Evolutionary conservation across 2,888 invertebrate genomes (phyloP).

Genomic region (Leptinotarsa haldemani): DNA sequence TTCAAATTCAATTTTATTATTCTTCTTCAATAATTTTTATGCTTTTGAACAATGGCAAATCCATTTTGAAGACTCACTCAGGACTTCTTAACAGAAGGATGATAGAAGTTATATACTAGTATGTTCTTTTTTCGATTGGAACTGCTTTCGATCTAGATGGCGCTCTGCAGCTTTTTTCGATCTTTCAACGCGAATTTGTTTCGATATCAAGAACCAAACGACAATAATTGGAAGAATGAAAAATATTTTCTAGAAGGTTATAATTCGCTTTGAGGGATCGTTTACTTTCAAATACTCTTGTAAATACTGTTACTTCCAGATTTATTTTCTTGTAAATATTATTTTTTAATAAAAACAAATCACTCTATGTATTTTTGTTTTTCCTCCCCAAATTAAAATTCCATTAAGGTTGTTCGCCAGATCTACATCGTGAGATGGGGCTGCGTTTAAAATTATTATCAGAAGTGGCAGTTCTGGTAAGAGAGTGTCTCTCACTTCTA

Average conservation of each 20-base stretch:
- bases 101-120: too few species aligned
- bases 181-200: not conserved
- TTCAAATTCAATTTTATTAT: too few species aligned
- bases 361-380: not conserved
- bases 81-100: too few species aligned
- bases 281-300: conserved; percentile 50
- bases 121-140: not conserved
- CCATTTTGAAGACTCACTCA: too few species aligned
- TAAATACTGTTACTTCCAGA: conserved; percentile 55
- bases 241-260: conserved; percentile 5
- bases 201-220: conserved; percentile 10
- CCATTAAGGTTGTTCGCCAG: too few species aligned
- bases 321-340: conserved; percentile 58
- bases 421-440: too few species aligned
- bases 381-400: not conserved
- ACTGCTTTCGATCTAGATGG: not conserved
- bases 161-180: not conserved
- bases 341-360: conserved; percentile 54
- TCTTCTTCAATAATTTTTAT: too few species aligned
- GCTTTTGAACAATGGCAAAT: too few species aligned
- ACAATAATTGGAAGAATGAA: conserved; percentile 2
- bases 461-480: too few species aligned
- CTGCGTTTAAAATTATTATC: too few species aligned
- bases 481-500: too few species aligned
- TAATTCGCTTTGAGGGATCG: conserved; percentile 13